Percentiles rank a stretch among this genome's conserved stretches.
These are phyloP conservation scores for Trogon surrucura DNA, from an alignment of 2,113 vertebrate species.

Conservation along the genomic window DNA sequence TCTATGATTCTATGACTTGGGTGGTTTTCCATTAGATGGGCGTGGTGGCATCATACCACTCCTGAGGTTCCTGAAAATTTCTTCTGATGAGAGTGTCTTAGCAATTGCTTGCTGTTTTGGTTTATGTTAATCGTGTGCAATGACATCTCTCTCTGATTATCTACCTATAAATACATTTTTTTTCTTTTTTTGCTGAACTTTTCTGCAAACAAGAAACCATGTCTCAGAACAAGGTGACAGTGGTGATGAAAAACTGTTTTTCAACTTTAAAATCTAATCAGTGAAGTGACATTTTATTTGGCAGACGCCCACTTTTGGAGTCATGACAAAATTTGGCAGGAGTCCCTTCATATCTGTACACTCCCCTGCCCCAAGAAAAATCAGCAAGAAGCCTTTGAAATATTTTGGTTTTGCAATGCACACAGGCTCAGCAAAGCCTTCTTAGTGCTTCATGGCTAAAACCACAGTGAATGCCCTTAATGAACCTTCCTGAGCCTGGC, in stretches of 20 bases:
- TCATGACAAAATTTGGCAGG: not conserved
- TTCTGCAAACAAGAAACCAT: not conserved
- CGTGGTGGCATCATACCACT: not conserved
- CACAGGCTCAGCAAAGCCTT: not conserved
- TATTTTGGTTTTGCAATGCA: not conserved
- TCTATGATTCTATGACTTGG: not conserved
- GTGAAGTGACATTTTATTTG: slow-evolving; percentile 6
- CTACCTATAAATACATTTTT: not conserved
- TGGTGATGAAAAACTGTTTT: not conserved
- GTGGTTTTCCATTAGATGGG: not conserved
- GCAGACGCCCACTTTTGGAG: not conserved
- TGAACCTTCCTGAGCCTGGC: not conserved
- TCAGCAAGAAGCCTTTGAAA: not conserved
- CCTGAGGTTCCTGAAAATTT: not conserved
- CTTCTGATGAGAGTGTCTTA: not conserved
- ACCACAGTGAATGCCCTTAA: not conserved
- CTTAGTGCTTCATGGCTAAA: not conserved
- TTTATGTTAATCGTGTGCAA: not conserved
- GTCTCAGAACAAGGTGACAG: not conserved
- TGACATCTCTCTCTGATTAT: not conserved
- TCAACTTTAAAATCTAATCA: not conserved
- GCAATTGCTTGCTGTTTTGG: not conserved
- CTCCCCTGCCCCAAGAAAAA: not conserved
- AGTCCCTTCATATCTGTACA: not conserved
- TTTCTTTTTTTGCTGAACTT: not conserved